Conservation (phyloP, 2,113 vertebrate genomes). For the Phrynocephalus versicolor region DNA sequence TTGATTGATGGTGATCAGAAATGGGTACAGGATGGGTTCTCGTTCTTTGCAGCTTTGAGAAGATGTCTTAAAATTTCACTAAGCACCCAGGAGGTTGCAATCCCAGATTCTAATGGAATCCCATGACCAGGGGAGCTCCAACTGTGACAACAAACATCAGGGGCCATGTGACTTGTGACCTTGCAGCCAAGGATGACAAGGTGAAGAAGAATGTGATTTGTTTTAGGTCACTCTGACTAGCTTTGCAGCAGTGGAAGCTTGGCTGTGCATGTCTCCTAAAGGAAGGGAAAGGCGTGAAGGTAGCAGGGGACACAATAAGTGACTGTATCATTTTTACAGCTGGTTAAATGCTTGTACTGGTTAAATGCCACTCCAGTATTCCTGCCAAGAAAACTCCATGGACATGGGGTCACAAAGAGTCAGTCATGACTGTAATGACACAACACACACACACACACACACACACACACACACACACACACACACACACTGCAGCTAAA, state of each 20-base stretch:
- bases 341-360: too few species aligned
- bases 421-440: too few species aligned
- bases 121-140: neutral
- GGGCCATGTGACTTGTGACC: slow-evolving; percentile 10
- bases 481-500: too few species aligned
- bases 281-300: neutral
- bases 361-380: too few species aligned
- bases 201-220: neutral
- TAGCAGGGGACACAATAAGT: neutral
- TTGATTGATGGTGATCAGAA: neutral
- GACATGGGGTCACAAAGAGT: too few species aligned
- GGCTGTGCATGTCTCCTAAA: too few species aligned
- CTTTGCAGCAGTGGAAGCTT: neutral
- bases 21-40: neutral
- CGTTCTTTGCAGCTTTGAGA: neutral
- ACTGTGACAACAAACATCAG: slow-evolving; percentile 6
- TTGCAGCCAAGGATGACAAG: neutral
- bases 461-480: too few species aligned
- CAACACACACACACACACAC: too few species aligned
- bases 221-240: neutral
- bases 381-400: too few species aligned
- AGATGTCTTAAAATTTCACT: neutral
- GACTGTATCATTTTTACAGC: neutral
- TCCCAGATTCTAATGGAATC: neutral
- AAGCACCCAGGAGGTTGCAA: neutral